These are phyloP conservation scores for Byasa hedistus DNA, from an alignment of 2,888 invertebrate species.

Conservation along the genomic window DNA sequence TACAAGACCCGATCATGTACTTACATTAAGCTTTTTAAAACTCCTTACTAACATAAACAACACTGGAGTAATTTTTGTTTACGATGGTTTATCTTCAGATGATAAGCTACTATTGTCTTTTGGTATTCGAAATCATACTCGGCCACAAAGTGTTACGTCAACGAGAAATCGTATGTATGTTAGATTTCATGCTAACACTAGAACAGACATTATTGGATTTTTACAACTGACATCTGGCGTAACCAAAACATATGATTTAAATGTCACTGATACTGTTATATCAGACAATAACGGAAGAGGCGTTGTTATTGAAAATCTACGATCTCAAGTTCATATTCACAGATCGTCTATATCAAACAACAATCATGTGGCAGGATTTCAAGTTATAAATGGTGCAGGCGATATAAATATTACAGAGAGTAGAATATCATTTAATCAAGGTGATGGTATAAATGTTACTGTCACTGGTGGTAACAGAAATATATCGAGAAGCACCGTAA, in stretches of 20 bases:
- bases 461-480: slow-evolving; percentile 96
- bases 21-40: slow-evolving; percentile 92
- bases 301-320: slow-evolving; percentile 93
- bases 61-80: slow-evolving; percentile 86
- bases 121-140: slow-evolving; percentile 88
- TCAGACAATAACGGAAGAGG: slow-evolving; percentile 96
- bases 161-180: slow-evolving; percentile 89
- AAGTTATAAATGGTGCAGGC: slow-evolving; percentile 93
- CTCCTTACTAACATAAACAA: slow-evolving; percentile 88
- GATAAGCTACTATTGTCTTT: slow-evolving; percentile 86
- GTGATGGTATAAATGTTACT: slow-evolving; percentile 97
- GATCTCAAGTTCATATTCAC: slow-evolving; percentile 93
- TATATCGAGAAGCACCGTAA: slow-evolving; percentile 91
- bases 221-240: slow-evolving; percentile 88
- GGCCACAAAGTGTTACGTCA: slow-evolving; percentile 93
- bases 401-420: slow-evolving; percentile 96
- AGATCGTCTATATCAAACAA: slow-evolving; percentile 91
- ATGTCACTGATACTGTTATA: slow-evolving; percentile 90
- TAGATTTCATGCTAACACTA: slow-evolving; percentile 86
- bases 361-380: slow-evolving; percentile 93
- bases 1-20: slow-evolving; percentile 86
- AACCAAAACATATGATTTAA: slow-evolving; percentile 90
- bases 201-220: slow-evolving; percentile 87
- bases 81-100: slow-evolving; percentile 86
- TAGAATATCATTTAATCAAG: slow-evolving; percentile 92